Conservation (phyloP, 2,888 invertebrate species). For the Acleris cristana region DNA sequence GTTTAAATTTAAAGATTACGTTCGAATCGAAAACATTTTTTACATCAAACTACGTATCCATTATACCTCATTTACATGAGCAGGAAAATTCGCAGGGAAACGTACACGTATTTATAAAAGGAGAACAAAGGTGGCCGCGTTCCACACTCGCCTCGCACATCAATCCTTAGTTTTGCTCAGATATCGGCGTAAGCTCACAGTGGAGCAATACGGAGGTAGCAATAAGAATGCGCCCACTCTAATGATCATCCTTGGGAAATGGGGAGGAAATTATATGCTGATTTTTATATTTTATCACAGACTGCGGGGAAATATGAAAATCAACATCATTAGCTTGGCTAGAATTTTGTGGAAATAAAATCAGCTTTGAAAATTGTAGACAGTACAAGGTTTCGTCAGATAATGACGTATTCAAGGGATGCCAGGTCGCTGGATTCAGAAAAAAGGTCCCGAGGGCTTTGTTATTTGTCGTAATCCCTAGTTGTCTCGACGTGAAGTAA, state of each 20-base stretch:
- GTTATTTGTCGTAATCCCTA: no score
- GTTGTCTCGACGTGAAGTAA: no score
- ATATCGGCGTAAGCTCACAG: conserved; percentile 9
- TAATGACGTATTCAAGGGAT: conserved; percentile 4
- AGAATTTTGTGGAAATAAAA: conserved; percentile 24
- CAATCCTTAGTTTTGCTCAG: conserved; percentile 5
- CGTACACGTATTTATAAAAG: neutral
- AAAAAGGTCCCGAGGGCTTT: no score
- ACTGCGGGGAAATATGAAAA: conserved; percentile 38
- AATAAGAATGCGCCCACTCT: conserved; percentile 18
- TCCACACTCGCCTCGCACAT: conserved; percentile 11
- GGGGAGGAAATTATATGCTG: conserved; percentile 37
- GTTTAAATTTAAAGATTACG: no score
- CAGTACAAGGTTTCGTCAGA: conserved; percentile 1
- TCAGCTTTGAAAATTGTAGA: conserved; percentile 15
- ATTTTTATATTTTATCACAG: conserved; percentile 37
- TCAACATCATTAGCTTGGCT: conserved; percentile 34
- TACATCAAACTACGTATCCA: no score
- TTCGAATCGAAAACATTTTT: no score
- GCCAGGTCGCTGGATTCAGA: no score
- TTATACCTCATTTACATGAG: no score
- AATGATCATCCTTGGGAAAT: conserved; percentile 36
- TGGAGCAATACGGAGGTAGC: conserved; percentile 10
- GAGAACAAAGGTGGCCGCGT: neutral
- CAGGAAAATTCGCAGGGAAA: no score